Evolutionary conservation across 1,140 invertebrate genomes (phyloP).

Genomic region (Eciton burchellii): DNA sequence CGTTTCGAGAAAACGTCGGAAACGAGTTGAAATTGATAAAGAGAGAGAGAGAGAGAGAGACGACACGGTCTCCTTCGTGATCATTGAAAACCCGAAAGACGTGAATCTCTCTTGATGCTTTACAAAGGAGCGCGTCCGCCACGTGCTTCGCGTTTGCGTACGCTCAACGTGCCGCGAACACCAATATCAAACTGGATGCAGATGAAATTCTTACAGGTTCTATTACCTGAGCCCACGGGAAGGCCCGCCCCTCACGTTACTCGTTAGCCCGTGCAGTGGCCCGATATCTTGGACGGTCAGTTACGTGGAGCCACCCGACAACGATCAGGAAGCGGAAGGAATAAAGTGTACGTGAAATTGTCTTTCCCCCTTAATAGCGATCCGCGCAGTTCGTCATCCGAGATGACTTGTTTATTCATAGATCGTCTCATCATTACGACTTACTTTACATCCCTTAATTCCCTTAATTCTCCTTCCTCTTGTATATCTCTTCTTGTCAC

Average conservation of each 20-base stretch:
- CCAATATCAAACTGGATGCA: slow-evolving; percentile 84
- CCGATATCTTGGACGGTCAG: slow-evolving; percentile 84
- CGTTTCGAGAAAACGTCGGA: slow-evolving; percentile 36
- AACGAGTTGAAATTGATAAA: background rate
- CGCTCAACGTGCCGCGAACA: slow-evolving; percentile 56
- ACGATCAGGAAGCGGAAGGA: slow-evolving; percentile 79
- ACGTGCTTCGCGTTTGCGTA: slow-evolving; percentile 38
- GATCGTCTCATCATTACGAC: background rate
- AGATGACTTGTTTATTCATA: background rate
- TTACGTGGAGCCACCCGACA: slow-evolving; percentile 82
- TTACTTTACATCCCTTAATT: background rate
- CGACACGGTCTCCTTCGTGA: no score
- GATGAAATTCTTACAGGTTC: slow-evolving; percentile 84
- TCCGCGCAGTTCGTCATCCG: background rate
- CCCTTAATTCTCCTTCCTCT: no score
- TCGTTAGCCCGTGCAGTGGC: slow-evolving; percentile 83
- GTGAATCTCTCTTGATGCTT: background rate
- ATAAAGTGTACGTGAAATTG: slow-evolving; percentile 71
- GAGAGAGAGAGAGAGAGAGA: background rate
- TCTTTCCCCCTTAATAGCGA: background rate
- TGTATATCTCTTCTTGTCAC: no score
- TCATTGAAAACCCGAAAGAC: background rate
- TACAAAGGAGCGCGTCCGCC: background rate
- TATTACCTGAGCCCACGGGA: slow-evolving; percentile 83
- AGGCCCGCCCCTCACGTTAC: slow-evolving; percentile 81